Conservation (phyloP, 1,140 invertebrate genomes). For the Scylla paramamosain region DNA sequence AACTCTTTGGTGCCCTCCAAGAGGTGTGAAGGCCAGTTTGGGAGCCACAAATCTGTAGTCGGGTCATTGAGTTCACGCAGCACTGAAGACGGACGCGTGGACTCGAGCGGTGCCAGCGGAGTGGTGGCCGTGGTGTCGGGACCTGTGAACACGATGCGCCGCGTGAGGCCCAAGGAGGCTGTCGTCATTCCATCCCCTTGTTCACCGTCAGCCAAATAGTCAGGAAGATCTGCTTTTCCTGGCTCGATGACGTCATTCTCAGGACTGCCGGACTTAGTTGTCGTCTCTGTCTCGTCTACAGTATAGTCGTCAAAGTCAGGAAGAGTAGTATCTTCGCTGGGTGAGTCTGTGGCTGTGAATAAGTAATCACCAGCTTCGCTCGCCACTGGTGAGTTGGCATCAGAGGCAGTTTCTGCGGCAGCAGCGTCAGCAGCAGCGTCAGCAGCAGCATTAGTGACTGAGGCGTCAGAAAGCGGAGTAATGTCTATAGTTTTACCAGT, state of each 20-base stretch:
- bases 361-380: background rate
- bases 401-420: conserved; percentile 37
- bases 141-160: conserved; percentile 51
- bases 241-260: background rate
- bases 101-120: background rate
- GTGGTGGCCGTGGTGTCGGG: conserved; percentile 23
- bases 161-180: conserved; percentile 33
- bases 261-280: background rate
- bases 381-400: background rate
- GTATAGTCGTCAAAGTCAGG: conserved; percentile 59
- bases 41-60: conserved; percentile 44
- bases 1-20: background rate
- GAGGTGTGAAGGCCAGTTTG: conserved; percentile 66
- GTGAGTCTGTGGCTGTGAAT: background rate
- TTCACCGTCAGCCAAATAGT: background rate
- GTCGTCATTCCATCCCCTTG: background rate
- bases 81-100: conserved; percentile 40
- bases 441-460: background rate
- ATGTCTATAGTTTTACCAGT: background rate
- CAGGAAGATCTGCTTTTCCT: background rate
- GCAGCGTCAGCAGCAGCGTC: conserved; percentile 8
- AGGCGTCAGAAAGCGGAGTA: background rate
- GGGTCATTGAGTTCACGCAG: conserved; percentile 58
- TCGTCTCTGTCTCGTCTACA: background rate
- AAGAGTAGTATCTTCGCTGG: conserved; percentile 29